Conservation (phyloP, 2,888 invertebrate species). For the Lucinisca nassula region DNA sequence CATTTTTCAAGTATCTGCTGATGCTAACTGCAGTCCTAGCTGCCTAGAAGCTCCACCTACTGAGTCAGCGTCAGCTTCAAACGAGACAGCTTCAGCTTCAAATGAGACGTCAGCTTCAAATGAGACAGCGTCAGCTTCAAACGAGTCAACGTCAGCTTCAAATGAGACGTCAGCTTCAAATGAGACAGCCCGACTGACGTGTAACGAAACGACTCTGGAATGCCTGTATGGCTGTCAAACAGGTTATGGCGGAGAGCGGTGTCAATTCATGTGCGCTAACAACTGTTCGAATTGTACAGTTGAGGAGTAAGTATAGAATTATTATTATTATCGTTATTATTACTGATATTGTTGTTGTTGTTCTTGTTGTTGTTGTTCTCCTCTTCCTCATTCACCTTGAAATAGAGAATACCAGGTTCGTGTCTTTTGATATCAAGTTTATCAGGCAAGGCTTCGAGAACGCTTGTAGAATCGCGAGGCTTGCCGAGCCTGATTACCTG, state of each 20-base stretch:
- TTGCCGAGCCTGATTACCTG: too few relatives aligned
- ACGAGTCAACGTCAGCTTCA: not conserved
- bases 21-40: not conserved
- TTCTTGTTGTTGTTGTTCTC: too few relatives aligned
- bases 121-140: not conserved
- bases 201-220: not conserved
- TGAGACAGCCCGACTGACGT: not conserved
- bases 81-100: not conserved
- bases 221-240: not conserved
- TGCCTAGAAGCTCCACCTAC: not conserved
- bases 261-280: not conserved
- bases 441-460: too few relatives aligned
- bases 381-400: too few relatives aligned
- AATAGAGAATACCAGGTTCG: too few relatives aligned
- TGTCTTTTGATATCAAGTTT: too few relatives aligned
- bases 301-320: not conserved
- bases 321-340: too few relatives aligned
- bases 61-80: not conserved
- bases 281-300: not conserved
- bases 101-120: not conserved
- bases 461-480: too few relatives aligned
- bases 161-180: not conserved
- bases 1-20: too few relatives aligned
- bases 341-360: too few relatives aligned
- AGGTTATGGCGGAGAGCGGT: not conserved